phyloP scores from a whole-genome alignment of 2,797 vertebrate genomes.

The Characodon lateralis region DNA sequence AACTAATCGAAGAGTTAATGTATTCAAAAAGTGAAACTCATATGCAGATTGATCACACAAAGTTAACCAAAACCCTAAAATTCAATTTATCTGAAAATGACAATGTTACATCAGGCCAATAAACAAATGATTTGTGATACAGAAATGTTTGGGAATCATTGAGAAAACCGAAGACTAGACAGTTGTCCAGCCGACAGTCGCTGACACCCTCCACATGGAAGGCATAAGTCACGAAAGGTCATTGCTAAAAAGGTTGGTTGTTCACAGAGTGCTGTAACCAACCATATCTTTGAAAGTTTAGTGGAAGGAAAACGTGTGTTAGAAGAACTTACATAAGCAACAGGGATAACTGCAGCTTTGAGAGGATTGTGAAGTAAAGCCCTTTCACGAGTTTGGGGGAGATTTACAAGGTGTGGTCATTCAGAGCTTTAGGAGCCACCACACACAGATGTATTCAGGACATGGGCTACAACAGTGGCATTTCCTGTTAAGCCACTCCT shows the following conservation, averaged over 20 bases:
- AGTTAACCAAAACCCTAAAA: not conserved
- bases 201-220: not conserved
- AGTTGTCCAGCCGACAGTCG: not conserved
- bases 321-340: not conserved
- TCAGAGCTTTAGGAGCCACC: not conserved
- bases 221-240: not conserved
- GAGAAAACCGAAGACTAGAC: not conserved
- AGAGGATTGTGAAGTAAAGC: not conserved
- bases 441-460: not conserved
- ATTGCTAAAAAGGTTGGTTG: not conserved
- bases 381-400: not conserved
- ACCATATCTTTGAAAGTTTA: not conserved
- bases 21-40: not conserved
- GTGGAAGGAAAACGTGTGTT: constrained; percentile 4
- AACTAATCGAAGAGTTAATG: not conserved
- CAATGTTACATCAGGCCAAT: not conserved
- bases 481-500: not conserved
- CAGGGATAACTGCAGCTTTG: not conserved
- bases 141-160: not conserved
- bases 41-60: not conserved
- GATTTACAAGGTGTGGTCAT: not conserved
- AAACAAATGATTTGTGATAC: not conserved
- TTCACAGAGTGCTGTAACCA: not conserved
- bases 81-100: not conserved
- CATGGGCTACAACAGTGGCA: not conserved